Base-by-base conservation (phyloP, 1,140 invertebrate species). In the Penaeus vannamei region DNA sequence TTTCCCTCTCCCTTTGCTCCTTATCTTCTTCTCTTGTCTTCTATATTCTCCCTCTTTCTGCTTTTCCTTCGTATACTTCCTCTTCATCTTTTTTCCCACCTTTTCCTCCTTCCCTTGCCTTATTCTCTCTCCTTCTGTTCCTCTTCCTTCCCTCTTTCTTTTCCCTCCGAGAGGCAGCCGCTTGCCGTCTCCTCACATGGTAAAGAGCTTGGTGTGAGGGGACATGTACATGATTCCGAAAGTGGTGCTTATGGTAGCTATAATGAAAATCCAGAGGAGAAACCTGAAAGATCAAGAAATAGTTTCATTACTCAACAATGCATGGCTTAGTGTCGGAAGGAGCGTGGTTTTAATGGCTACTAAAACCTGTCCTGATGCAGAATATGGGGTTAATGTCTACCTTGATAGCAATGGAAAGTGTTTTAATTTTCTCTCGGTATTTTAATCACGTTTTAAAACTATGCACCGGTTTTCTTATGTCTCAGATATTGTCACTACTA, bases 181-280 rank as follows among this genome's bases (percentile, higher is more conserved):
- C 36, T 42, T 42, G 36, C 36, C 3, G 4, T 42, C 8, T 7
- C 36, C 36, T 69, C 91, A 92, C 87, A 92, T 91, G 26, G 91
- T 92, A 90, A 93, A 93, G 19, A 93, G 91, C 90, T 93, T 92
- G 14, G 93, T 93, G 88, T 93, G 92, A 7, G 93, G 93, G 0
- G 93, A 93, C 93, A 93, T 93, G 90, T 93, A 93, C 84, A 93
- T 91, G 66, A 93, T 93, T 3, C 93, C 93, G 90, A 93, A 93
- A 42, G 93, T 93, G 20, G 93, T 92, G 53, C 92, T 92, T 86
- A 93, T 91, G 14, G 93, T 93, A n/a, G 92, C 91, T 29, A 93
- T 91, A 19, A 93, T 91, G 90, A 93, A 93, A 26, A 93, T 91
- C 92, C 92, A 93, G 12, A 93, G 82, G 46, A 93, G 91, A 62